A percentile compares a stretch with the other conserved stretches of the same genome.
Evolutionary conservation across 1,140 invertebrate species (phyloP).

Genomic region (Drosophila sp.): DNA sequence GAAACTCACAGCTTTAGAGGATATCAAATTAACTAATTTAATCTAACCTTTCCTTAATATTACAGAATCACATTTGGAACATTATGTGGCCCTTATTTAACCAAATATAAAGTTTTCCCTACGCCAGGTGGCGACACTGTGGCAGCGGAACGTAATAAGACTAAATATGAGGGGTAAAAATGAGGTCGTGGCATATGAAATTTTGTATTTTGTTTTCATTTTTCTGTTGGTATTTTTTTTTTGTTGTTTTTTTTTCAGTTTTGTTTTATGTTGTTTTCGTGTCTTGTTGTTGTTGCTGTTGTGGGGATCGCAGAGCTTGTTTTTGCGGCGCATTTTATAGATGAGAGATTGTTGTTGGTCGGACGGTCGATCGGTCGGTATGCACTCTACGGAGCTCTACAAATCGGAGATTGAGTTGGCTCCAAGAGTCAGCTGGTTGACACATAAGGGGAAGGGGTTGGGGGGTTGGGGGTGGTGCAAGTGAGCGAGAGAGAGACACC

Average conservation of each 20-base stretch:
- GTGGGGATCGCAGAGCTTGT: conserved; percentile 18
- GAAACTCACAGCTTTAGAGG: no score
- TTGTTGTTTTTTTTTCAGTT: conserved; percentile 18
- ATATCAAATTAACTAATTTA: no score
- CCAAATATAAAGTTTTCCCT: no score
- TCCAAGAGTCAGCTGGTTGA: conserved; percentile 8
- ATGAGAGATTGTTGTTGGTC: conserved; percentile 23
- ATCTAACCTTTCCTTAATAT: no score
- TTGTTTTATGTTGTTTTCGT: conserved; percentile 42
- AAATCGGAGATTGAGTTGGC: conserved; percentile 8
- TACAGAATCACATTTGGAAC: no score
- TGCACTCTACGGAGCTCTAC: conserved; percentile 17
- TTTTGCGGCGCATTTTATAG: conserved; percentile 58
- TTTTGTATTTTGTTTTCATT: conserved; percentile 42
- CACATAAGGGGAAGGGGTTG: not conserved
- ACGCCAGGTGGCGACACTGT: no score
- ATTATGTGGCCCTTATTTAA: no score
- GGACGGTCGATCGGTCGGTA: not conserved
- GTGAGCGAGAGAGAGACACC: not conserved
- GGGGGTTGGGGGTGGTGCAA: not conserved
- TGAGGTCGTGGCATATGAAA: not conserved
- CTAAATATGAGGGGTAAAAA: no score
- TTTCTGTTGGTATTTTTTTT: conserved; percentile 14
- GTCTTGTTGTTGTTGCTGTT: conserved; percentile 17
- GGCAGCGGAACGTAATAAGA: no score